Evolutionary conservation across 2,888 invertebrate genomes (phyloP).

Genomic region (Dolomedes plantarius): DNA sequence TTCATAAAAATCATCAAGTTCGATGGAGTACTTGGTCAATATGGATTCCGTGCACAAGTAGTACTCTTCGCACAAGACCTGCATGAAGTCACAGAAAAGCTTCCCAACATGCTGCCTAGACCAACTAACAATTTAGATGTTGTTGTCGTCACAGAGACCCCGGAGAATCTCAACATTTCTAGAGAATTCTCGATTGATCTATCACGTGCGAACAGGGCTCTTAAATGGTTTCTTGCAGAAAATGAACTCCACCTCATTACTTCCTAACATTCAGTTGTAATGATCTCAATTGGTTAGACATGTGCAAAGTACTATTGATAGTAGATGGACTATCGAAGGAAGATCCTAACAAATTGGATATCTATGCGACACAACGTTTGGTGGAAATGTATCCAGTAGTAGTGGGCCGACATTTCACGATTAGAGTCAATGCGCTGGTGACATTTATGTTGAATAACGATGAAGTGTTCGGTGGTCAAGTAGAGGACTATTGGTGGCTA

Average conservation of each 20-base stretch:
- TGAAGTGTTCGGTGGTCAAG: conserved; percentile 3
- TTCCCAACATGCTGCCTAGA: conserved; percentile 45
- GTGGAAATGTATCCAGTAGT: conserved; percentile 33
- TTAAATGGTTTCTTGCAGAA: conserved; percentile 31
- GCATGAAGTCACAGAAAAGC: conserved; percentile 42
- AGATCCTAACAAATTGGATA: conserved; percentile 35
- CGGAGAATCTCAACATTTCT: conserved; percentile 51
- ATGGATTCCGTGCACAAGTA: conserved; percentile 41
- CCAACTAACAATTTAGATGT: conserved; percentile 12
- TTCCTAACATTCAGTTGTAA: conserved; percentile 59
- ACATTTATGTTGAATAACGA: conserved; percentile 10
- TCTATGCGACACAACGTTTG: conserved; percentile 35
- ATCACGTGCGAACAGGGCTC: conserved; percentile 6
- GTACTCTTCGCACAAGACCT: conserved; percentile 31
- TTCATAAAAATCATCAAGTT: conserved; percentile 44
- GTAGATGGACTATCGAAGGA: conserved; percentile 45
- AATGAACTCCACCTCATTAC: conserved; percentile 46
- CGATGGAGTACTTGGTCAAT: too few relatives aligned
- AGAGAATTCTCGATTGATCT: conserved; percentile 41
- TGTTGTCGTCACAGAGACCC: conserved; percentile 44
- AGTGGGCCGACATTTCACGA: conserved; percentile 12
- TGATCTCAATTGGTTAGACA: conserved; percentile 52
- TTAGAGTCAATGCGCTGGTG: conserved; percentile 31
- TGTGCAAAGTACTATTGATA: conserved; percentile 59
- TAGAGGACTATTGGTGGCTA: conserved; percentile 63